Base-by-base conservation (phyloP, 2,888 invertebrate genomes). In the Orthonevra nobilis region DNA sequence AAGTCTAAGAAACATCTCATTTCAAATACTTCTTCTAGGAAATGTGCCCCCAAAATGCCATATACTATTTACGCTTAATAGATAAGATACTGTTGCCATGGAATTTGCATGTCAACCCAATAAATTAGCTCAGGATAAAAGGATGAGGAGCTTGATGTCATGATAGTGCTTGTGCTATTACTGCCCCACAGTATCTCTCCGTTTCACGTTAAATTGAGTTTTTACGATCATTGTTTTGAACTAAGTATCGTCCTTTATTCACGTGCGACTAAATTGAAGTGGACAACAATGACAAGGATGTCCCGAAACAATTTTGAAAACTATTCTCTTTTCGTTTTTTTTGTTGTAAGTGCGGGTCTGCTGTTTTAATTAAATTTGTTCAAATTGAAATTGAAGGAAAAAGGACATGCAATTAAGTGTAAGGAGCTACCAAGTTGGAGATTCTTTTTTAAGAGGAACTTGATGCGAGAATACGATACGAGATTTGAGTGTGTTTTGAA, bases 281-380 rank as follows among this genome's bases (percentile, higher is more conserved):
- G 63, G 46, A 52, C 38, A 48, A 56, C 28, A 42, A 14, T 19
- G 17, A 20, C 48, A 5, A 34, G n/a, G n/a, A n/a, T 64, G 58
- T 50, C 36, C 36, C 38, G 28, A 70, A 77, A 70, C 58, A 75
- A 58, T 69, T 69, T 50, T 14, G 28, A 46, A 64, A 77, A 77
- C 70, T 72, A 72, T 70, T 64, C 40, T 32, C 30, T 17, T 23
- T 28, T 7, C 17, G 7, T 2, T 50, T 54, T 58, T 26, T 44
- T 42, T 23, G 3, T 23, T 23, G 3, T 40, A 54, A 58, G 63
- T 56, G 42, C 48, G 52, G 58, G 72, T 52, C 64, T 64, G 26
- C 46, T 60, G 72, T 77, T 77, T 77, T 77, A 77, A 77, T 77
- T 77, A 77, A 77, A 77, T 64, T 72, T 34, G 64, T 54, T 32